Evolutionary conservation across 1,140 invertebrate species (phyloP), one percentile per base, ranked within the genome.

Genomic region (Aphis craccivora): DNA sequence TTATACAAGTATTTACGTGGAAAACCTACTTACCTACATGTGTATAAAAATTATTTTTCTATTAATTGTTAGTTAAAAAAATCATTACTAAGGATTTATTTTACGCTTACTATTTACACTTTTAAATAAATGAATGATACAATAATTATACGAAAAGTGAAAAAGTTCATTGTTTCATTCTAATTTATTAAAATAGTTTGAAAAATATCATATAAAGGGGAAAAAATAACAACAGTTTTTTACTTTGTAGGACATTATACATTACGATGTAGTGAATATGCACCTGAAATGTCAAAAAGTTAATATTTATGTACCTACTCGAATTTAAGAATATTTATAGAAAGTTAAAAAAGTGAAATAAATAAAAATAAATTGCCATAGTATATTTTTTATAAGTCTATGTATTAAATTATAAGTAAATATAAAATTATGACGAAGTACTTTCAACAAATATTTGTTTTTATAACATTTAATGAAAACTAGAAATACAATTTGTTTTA

Each of bases 221-320:
- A 45, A n/a, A 55, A 53, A 90, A 90, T 89, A 37, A 53, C 30
- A 89, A 88, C 48, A 37, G n/a, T 76, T 89, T 55, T 55, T 55
- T 55, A 89, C 87, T 53, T 35, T 14, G 35, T 35, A 53, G 37
- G 48, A 87, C 20, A 51, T 51, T 14, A 45, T 45, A 51, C 48
- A 0, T 2, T 60, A 30, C 53, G n/a, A 22, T 30, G 23, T 40
- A 90, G 9, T 40, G 7, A 40, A 45, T 90, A 90, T 89, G 40
- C 37, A 67, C 53, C 55, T 90, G 14, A 67, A 55, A 90, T 67
- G 55, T 90, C 89, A 90, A 90, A 67, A 90, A 90, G 89, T 90
- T 90, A 67, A 43, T 43, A 90, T 90, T 90, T 90, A 90, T 67
- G 37, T n/a, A n/a, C 37, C 37, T 40, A 40, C 55, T 90, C 3